Evolutionary conservation across 2,113 vertebrate species (phyloP).

Genomic region (Microtus ochrogaster): DNA sequence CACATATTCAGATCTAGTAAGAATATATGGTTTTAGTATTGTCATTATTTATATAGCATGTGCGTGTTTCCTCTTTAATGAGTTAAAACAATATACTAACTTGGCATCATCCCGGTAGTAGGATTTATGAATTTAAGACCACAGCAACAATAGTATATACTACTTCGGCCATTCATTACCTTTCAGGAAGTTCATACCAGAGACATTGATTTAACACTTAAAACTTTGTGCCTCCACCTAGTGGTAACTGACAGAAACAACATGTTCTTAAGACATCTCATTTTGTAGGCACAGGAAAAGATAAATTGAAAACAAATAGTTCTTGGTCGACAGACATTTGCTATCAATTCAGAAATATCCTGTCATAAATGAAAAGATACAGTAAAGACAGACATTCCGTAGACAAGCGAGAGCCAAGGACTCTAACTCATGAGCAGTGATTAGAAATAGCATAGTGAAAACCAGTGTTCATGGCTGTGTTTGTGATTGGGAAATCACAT

Average conservation of each 20-base stretch:
- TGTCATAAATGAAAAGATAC: not conserved
- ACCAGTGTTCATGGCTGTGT: not conserved
- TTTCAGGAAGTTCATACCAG: not conserved
- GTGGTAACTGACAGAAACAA: conserved; percentile 56
- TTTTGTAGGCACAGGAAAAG: not conserved
- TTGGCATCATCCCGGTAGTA: not conserved
- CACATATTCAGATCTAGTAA: conserved; percentile 1
- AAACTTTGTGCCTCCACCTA: conserved; percentile 73
- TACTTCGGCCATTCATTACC: not conserved
- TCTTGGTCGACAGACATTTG: not conserved
- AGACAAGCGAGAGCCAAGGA: not conserved
- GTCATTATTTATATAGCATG: not conserved
- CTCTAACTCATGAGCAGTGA: not conserved
- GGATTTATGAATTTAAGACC: not conserved
- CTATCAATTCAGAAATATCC: not conserved
- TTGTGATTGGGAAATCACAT: not conserved
- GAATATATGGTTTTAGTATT: not conserved
- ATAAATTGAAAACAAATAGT: not conserved
- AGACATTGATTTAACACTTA: conserved; percentile 42
- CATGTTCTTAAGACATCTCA: not conserved
- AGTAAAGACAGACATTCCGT: not conserved
- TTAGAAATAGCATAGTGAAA: not conserved
- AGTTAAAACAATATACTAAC: not conserved
- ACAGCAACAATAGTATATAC: not conserved
- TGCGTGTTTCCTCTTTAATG: not conserved